Evolutionary conservation across 2,797 vertebrate genomes (phyloP), one percentile per base, ranked within the genome.

Genomic region (Myripristis jacobus): DNA sequence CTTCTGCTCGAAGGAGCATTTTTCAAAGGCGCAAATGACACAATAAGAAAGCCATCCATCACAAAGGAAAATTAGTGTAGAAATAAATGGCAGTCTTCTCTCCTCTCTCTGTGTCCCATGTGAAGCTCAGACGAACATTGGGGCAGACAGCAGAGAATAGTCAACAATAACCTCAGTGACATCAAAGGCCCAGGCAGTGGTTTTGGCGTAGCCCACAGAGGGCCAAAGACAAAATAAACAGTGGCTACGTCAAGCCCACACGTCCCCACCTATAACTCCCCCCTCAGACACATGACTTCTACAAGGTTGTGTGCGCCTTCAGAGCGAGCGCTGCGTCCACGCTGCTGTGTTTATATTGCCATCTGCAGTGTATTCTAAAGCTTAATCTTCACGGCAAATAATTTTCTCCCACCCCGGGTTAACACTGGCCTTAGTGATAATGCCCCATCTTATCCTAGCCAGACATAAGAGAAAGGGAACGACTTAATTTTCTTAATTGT

Each of bases 11-110:
- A 82, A 72, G 73, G 91, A 94, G 90, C 90, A 89, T 92, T 94
- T 93, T 88, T 94, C 90, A 93, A 92, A 93, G 90, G 89, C 87
- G 71, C 90, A 93, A 92, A 91, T 89, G 90, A 89, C 89, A 94
- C 92, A 93, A 93, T 93, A 89, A 93, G 92, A 94, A 93, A 94
- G 89, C 90, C 91, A 94, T 94, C 91, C 91, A 94, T 94, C 92
- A 93, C 90, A 92, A 92, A 92, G 89, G 89, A 93, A 93, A 94
- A 94, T 94, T 90, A 93, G 92, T 85, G 92, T 87, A 92, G 90
- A 86, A 93, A 94, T 94, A 94, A 94, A 92, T 90, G 88, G 86
- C 85, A 77, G 87, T 63, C 79, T 87, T 62, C 82, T 70, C 75
- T 75, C 87, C 79, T 81, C 65, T 69, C 68, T 80, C 83, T 52